phyloP scores from a whole-genome alignment of 2,797 vertebrate genomes.

The Phalanger gymnotis region DNA sequence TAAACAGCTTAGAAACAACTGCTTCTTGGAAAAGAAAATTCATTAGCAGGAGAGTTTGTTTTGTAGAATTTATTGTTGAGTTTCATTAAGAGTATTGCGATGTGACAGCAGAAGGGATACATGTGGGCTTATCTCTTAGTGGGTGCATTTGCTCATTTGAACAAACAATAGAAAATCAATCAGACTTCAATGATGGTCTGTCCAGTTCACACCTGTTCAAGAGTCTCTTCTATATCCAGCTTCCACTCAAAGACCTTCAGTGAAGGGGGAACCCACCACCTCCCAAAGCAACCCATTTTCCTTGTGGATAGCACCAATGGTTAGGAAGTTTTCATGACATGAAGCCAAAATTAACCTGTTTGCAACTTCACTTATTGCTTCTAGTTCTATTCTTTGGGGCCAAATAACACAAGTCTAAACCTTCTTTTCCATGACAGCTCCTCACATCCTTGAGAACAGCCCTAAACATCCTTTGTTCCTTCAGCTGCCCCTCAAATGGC shows the following conservation, averaged over 20 bases:
- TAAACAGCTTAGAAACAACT: background rate
- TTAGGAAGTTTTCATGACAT: background rate
- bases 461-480: background rate
- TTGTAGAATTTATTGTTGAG: conserved; percentile 15
- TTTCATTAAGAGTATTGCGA: background rate
- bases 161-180: background rate
- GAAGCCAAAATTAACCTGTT: background rate
- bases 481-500: background rate
- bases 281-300: background rate
- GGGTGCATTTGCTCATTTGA: background rate
- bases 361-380: background rate
- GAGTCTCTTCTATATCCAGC: background rate
- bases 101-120: background rate
- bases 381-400: background rate
- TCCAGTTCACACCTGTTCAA: background rate
- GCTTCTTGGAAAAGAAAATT: background rate
- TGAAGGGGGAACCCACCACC: background rate
- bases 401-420: background rate
- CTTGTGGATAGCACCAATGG: background rate
- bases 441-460: background rate
- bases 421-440: background rate
- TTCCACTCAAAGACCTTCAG: background rate
- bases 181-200: background rate
- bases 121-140: background rate
- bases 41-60: background rate